A percentile compares a stretch with the other conserved stretches of the same genome.
Evolutionary conservation across 1,140 invertebrate genomes (phyloP).

Genomic region (Charaxes varanes): DNA sequence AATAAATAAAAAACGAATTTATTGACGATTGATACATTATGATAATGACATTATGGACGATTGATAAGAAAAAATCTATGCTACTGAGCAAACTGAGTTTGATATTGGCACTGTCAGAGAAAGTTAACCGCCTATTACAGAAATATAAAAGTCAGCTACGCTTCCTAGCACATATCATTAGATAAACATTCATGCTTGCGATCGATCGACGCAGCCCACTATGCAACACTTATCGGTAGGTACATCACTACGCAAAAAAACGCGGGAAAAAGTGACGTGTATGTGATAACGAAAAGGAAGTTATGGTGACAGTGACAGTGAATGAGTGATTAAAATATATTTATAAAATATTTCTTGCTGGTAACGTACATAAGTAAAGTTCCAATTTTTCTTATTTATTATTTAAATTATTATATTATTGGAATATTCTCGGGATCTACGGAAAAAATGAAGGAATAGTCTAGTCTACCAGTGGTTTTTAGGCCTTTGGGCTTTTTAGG

Average conservation of each 20-base stretch:
- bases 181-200: slow-evolving; percentile 41
- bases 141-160: slow-evolving; percentile 62
- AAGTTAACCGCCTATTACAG: slow-evolving; percentile 52
- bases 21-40: background rate
- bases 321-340: slow-evolving; percentile 10
- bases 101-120: slow-evolving; percentile 51
- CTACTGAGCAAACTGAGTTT: background rate
- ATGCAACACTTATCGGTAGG: slow-evolving; percentile 69
- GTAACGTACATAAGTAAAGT: slow-evolving; percentile 8
- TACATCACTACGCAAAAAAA: slow-evolving; percentile 30
- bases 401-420: no score
- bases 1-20: no score
- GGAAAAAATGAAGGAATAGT: no score
- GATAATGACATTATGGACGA: background rate
- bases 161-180: slow-evolving; percentile 52
- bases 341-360: slow-evolving; percentile 3
- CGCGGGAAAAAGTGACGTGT: slow-evolving; percentile 15
- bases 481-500: no score
- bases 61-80: background rate
- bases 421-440: no score
- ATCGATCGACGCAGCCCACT: slow-evolving; percentile 46
- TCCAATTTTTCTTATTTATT: background rate
- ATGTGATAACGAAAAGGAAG: slow-evolving; percentile 23
- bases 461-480: no score
- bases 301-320: slow-evolving; percentile 15